These are phyloP conservation scores for Saxidomus purpurata DNA, from an alignment of 1,140 invertebrate species.

Conservation along the genomic window DNA sequence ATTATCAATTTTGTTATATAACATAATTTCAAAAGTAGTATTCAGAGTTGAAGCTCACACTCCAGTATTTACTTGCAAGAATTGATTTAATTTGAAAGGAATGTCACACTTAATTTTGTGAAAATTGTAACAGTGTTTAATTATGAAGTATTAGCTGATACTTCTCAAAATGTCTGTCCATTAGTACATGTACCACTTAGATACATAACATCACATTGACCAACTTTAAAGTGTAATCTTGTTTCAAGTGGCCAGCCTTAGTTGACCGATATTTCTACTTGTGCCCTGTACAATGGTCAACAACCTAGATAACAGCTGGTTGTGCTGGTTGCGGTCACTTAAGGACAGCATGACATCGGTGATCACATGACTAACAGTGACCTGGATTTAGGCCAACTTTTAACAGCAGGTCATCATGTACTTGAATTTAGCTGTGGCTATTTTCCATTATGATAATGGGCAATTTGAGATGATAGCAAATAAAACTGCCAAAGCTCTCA, in stretches of 20 bases:
- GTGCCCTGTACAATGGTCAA: not conserved
- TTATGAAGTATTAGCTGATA: no score
- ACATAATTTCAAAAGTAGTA: no score
- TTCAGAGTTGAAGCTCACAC: no score
- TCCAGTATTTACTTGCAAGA: no score
- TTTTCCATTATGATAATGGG: conserved; percentile 36
- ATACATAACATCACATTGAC: no score
- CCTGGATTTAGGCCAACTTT: conserved; percentile 14
- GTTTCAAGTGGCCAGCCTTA: not conserved
- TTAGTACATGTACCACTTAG: no score
- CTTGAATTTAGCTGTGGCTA: conserved; percentile 10
- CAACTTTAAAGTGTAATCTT: not conserved
- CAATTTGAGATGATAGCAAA: conserved; percentile 14
- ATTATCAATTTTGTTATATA: no score
- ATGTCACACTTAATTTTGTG: no score
- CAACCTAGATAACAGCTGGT: not conserved
- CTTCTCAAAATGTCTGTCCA: no score
- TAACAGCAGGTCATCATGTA: conserved; percentile 43
- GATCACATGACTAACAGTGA: conserved; percentile 15
- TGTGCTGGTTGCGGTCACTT: conserved; percentile 18
- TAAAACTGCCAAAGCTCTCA: not conserved
- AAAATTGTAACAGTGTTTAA: no score
- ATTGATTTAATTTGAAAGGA: no score
- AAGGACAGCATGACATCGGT: conserved; percentile 29
- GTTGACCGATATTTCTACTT: not conserved